Base-by-base conservation (phyloP, 2,888 invertebrate genomes). In the Anoplius nigerrimus region DNA sequence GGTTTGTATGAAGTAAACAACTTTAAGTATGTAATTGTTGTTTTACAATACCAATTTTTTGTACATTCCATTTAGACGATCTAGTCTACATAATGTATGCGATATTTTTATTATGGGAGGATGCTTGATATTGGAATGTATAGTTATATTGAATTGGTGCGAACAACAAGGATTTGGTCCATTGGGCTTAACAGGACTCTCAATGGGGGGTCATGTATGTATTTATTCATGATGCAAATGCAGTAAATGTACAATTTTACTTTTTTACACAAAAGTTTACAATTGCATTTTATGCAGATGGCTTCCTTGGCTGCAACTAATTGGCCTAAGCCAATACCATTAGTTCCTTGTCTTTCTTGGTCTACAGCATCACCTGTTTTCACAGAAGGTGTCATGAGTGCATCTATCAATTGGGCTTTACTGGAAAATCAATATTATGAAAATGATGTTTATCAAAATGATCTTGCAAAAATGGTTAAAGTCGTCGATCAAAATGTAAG, bases 81-180 rank as follows among this genome's bases (percentile, higher is more conserved):
- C 98, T 0, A 94, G 95, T 82, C 92, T 99, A 59, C 95, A 95
- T 87, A 96, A 98, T 90, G 98, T 99, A 2, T 96, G 97, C 20
- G 99, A 99, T 89, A 95, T 99, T 86, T 98, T 99, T 91, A 96
- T 99, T 76, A 99, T 99, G 99, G 99, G 99, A 66, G 98, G 97
- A 52, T 97, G 98, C 85, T 91, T 99, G 68, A 95, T 99, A 74
- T 91, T 98, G 81, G 99, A 99, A 90, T 95, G 96, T 48, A 90
- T 97, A 79, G 98, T 95, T 57, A 90, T 99, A 76, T 92, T 99
- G 76, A 94, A 97, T 89, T 99, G 98, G 98, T 97, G 97, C 88
- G 96, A 97, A 89, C 90, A 92, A 63, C 93, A 95, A 86, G 98
- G 98, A 15, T 95, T 94, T 80, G 97, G 98, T 13, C 98, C 99